Evolutionary conservation across 2,797 vertebrate genomes (phyloP).

Genomic region (Syngnathus acus): DNA sequence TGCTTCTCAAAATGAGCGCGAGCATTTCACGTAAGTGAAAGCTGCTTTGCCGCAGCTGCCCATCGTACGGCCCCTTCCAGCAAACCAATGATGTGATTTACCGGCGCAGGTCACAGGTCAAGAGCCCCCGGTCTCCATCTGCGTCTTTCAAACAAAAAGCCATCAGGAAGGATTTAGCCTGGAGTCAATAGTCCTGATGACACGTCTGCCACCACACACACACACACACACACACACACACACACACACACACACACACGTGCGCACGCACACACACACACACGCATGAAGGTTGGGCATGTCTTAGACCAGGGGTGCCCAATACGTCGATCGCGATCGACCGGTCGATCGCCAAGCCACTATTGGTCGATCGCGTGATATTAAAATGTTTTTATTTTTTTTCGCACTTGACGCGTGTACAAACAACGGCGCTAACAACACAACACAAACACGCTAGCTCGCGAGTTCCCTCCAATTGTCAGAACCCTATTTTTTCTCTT

Average conservation of each 20-base stretch:
- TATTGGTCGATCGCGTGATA: too few relatives aligned
- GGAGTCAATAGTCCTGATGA: slow-evolving; percentile 56
- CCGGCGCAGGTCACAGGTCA: slow-evolving; percentile 59
- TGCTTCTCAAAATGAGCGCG: too few relatives aligned
- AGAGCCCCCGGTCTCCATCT: slow-evolving; percentile 65
- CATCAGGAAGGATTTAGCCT: slow-evolving; percentile 60
- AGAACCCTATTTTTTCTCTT: too few relatives aligned
- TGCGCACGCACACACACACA: slow-evolving; percentile 5
- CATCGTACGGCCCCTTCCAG: slow-evolving; percentile 47
- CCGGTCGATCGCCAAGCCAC: too few relatives aligned
- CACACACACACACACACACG: slow-evolving; percentile 1
- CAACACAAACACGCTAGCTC: too few relatives aligned
- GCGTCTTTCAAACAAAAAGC: slow-evolving; percentile 47
- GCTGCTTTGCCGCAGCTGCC: slow-evolving; percentile 21
- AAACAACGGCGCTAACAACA: too few relatives aligned
- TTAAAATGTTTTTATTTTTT: too few relatives aligned
- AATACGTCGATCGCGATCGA: too few relatives aligned
- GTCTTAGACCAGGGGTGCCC: too few relatives aligned
- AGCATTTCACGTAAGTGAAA: neutral
- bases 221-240: neutral
- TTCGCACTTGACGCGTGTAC: too few relatives aligned
- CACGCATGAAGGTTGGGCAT: neutral
- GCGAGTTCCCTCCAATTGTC: too few relatives aligned
- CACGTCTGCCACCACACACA: slow-evolving; percentile 35
- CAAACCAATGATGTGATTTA: slow-evolving; percentile 61